These are phyloP conservation scores for Hippocampus mohnikei DNA, from an alignment of 2,113 vertebrate species.

Conservation along the genomic window DNA sequence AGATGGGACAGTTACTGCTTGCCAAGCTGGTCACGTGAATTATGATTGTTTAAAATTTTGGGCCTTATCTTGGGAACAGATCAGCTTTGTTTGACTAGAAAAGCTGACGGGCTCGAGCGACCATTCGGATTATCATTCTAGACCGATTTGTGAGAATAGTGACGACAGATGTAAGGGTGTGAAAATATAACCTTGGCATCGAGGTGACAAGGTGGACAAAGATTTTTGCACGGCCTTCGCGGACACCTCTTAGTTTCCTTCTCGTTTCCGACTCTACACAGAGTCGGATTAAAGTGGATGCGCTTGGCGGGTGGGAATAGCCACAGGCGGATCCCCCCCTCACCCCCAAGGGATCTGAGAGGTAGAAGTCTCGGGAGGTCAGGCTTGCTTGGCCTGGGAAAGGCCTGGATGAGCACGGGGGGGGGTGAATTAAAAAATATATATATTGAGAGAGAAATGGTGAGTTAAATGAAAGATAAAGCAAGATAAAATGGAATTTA, in stretches of 20 bases:
- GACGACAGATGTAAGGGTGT: not conserved
- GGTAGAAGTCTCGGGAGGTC: slow-evolving; percentile 66
- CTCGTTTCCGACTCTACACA: slow-evolving; percentile 40
- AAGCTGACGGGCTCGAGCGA: not conserved
- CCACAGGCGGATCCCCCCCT: slow-evolving; percentile 34
- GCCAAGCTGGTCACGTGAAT: too few relatives aligned
- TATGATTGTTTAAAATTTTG: too few relatives aligned
- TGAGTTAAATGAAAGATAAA: slow-evolving; percentile 8
- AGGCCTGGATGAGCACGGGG: slow-evolving; percentile 48
- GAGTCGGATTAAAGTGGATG: slow-evolving; percentile 62
- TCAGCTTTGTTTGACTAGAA: not conserved
- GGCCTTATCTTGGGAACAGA: too few relatives aligned
- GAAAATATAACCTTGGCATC: not conserved
- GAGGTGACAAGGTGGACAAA: slow-evolving; percentile 32
- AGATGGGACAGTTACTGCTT: too few relatives aligned
- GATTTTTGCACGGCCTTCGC: slow-evolving; percentile 6
- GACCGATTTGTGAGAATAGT: not conserved
- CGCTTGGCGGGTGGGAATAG: slow-evolving; percentile 59
- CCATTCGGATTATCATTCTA: not conserved
- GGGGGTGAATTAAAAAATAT: too few relatives aligned
- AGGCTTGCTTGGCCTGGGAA: slow-evolving; percentile 69
- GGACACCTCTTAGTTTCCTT: slow-evolving; percentile 25
- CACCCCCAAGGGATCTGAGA: slow-evolving; percentile 55
- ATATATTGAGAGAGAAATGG: slow-evolving; percentile 23
- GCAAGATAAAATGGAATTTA: not conserved